Percentiles rank a stretch among this genome's conserved stretches.
Conservation (phyloP, 2,888 invertebrate species). For the Pristionchus arcanus region DNA sequence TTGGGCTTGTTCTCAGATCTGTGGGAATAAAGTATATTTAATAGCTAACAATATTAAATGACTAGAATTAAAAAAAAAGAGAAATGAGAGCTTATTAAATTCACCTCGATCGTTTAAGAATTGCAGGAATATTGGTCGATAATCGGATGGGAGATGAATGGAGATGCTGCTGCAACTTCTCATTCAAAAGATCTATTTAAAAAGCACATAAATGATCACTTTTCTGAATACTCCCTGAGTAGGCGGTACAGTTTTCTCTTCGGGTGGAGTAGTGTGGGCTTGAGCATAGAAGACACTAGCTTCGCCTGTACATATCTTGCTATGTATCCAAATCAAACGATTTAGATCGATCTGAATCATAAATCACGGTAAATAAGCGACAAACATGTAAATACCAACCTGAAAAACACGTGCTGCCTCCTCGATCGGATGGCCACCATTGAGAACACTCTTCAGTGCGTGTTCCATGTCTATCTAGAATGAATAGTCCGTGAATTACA, state of each 20-base stretch:
- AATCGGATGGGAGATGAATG: background rate
- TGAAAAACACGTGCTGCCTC: background rate
- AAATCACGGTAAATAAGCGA: background rate
- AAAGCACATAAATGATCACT: background rate
- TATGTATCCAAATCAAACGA: background rate
- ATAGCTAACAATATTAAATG: no score
- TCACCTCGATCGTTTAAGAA: background rate
- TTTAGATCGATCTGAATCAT: background rate
- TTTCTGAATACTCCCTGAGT: background rate
- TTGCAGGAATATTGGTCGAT: background rate
- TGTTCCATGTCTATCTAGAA: background rate
- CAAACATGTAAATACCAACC: background rate
- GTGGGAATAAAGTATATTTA: background rate
- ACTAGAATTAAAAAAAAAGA: no score
- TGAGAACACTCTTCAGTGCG: slow-evolving; percentile 4
- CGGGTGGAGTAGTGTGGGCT: background rate
- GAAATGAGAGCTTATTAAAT: background rate
- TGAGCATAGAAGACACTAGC: background rate
- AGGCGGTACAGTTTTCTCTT: background rate
- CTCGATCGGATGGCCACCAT: background rate
- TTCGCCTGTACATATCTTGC: background rate
- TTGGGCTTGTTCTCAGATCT: background rate
- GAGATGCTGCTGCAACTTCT: background rate
- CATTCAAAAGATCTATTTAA: no score
- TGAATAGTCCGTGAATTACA: background rate